phyloP scores from a whole-genome alignment of 2,797 vertebrate genomes.

The Hoplostethus mediterraneus region DNA sequence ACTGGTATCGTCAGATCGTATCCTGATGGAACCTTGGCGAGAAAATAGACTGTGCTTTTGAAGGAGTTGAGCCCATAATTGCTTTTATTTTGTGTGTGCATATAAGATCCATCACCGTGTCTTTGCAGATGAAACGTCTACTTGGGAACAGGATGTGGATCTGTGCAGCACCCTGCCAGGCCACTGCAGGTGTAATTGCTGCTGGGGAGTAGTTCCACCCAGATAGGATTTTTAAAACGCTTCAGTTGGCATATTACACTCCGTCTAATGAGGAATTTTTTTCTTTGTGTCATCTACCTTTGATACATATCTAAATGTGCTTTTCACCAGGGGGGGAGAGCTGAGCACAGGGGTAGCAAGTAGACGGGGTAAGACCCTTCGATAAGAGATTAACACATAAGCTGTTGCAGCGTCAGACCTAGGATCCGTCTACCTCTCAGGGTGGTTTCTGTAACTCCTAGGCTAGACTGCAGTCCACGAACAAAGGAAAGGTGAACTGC shows the following conservation, averaged over 20 bases:
- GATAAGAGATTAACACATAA: neutral
- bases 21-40: slow-evolving; percentile 17
- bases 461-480: too few species aligned
- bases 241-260: slow-evolving; percentile 49
- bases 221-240: slow-evolving; percentile 34
- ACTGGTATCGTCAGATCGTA: slow-evolving; percentile 16
- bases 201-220: slow-evolving; percentile 9
- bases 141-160: slow-evolving; percentile 35
- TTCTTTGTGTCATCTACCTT: slow-evolving; percentile 44
- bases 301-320: slow-evolving; percentile 28
- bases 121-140: slow-evolving; percentile 19
- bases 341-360: too few species aligned
- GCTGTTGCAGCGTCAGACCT: too few species aligned
- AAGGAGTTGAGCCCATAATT: slow-evolving; percentile 22
- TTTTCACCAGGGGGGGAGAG: too few species aligned
- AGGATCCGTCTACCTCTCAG: too few species aligned
- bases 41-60: slow-evolving; percentile 12
- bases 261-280: slow-evolving; percentile 53
- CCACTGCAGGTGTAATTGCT: slow-evolving; percentile 45
- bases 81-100: slow-evolving; percentile 18
- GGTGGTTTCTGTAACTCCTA: too few species aligned
- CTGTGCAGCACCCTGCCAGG: slow-evolving; percentile 25
- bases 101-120: slow-evolving; percentile 15
- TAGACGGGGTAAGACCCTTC: too few species aligned
- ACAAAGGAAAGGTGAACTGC: too few species aligned